phyloP scores from a whole-genome alignment of 2,888 invertebrate species.

The Euzophera pinguis region DNA sequence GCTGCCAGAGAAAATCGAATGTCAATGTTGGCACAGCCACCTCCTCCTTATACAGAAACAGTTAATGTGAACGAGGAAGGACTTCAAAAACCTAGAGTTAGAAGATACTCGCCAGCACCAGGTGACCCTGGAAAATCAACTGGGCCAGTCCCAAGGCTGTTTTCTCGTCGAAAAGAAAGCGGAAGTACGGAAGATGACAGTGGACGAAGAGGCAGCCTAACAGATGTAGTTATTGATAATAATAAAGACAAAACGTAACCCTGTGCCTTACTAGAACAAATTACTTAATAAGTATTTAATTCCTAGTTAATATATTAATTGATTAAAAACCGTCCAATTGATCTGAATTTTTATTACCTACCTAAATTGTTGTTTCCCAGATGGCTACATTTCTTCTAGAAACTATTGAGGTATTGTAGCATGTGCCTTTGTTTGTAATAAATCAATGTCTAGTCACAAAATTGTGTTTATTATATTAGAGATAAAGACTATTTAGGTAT shows the following conservation, averaged over 20 bases:
- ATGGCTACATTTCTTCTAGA: background rate
- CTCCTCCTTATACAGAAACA: constrained; percentile 65
- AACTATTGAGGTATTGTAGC: background rate
- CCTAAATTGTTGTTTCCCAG: background rate
- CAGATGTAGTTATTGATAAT: constrained; percentile 73
- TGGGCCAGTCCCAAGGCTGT: constrained; percentile 68
- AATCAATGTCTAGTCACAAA: background rate
- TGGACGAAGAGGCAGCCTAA: constrained; percentile 67
- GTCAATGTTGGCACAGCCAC: constrained; percentile 66
- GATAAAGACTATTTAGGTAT: background rate
- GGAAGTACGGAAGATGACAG: constrained; percentile 47
- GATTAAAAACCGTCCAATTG: constrained; percentile 50
- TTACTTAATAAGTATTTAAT: constrained; percentile 41
- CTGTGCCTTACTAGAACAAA: constrained; percentile 54
- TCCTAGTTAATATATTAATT: constrained; percentile 36
- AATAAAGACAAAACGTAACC: constrained; percentile 70
- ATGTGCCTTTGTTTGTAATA: background rate
- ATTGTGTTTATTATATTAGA: background rate
- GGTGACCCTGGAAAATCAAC: constrained; percentile 50
- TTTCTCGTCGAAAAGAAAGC: constrained; percentile 65
- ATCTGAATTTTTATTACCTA: constrained; percentile 17
- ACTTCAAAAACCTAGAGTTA: constrained; percentile 45
- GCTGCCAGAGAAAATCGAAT: constrained; percentile 68
- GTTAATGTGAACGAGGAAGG: constrained; percentile 49
- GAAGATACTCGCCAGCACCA: constrained; percentile 69